These are phyloP conservation scores for Peromyscus maniculatus DNA, from an alignment of 2,113 vertebrate species.

Conservation along the genomic window DNA sequence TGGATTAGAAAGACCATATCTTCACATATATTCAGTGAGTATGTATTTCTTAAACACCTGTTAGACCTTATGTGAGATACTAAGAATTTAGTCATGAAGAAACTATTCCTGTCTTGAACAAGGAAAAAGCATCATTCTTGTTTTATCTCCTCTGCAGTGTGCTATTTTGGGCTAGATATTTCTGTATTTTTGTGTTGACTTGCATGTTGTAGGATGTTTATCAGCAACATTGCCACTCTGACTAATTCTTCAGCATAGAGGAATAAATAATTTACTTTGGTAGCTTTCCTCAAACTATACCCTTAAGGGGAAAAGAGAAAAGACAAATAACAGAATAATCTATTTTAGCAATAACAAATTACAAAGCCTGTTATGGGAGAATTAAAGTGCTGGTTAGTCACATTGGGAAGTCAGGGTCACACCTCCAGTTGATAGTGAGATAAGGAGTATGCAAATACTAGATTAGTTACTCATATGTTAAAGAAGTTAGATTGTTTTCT, in stretches of 20 bases:
- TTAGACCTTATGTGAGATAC: background rate
- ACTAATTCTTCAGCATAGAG: background rate
- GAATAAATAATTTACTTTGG: background rate
- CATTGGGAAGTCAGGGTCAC: background rate
- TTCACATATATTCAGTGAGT: background rate
- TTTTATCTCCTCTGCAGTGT: no score
- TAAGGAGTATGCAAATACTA: background rate
- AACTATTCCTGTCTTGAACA: background rate
- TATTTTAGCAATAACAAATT: background rate
- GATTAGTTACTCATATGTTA: background rate
- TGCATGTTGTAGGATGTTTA: background rate
- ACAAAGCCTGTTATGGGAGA: background rate
- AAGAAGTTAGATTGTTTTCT: background rate
- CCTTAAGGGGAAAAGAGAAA: background rate
- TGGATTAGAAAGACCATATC: background rate
- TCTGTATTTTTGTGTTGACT: background rate
- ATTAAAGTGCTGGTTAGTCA: fast-evolving
- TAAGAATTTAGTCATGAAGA: background rate
- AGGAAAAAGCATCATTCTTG: background rate
- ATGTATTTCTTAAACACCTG: background rate
- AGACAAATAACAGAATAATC: background rate
- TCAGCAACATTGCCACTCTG: background rate
- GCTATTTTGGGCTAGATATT: background rate
- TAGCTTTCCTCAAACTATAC: background rate
- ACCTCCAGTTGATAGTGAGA: background rate